phyloP scores from a whole-genome alignment of 2,113 vertebrate genomes.

The Gnathonemus echidnorhynchus region DNA sequence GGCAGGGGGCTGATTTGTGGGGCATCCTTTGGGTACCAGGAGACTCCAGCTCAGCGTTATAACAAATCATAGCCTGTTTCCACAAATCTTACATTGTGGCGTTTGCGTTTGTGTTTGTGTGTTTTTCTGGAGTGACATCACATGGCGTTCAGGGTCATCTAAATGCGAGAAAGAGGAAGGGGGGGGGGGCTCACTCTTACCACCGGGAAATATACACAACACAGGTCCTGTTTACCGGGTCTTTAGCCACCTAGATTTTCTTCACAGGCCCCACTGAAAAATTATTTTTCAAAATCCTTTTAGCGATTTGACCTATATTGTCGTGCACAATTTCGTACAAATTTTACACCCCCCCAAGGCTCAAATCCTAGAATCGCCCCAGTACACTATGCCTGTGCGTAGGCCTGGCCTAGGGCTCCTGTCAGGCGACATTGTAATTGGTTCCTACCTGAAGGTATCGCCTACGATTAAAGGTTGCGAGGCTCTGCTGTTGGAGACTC shows the following conservation, averaged over 20 bases:
- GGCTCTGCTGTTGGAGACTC: not conserved
- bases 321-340: not conserved
- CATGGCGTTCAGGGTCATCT: not conserved
- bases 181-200: not conserved
- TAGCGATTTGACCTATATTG: not conserved
- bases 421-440: not conserved
- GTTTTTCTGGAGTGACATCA: not conserved
- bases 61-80: not conserved
- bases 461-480: slow-evolving; percentile 5
- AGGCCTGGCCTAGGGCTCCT: not conserved
- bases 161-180: not conserved
- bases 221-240: not conserved
- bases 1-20: not conserved
- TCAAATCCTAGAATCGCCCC: not conserved
- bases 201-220: not conserved
- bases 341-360: not conserved
- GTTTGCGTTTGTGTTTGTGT: not conserved
- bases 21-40: not conserved
- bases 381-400: not conserved
- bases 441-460: not conserved
- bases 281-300: not conserved
- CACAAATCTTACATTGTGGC: not conserved
- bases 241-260: not conserved
- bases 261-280: not conserved
- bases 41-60: not conserved